Percentiles rank a stretch among this genome's conserved stretches.
Evolutionary conservation across 1,140 invertebrate genomes (phyloP).

Genomic region (Drosophila ercepeae): DNA sequence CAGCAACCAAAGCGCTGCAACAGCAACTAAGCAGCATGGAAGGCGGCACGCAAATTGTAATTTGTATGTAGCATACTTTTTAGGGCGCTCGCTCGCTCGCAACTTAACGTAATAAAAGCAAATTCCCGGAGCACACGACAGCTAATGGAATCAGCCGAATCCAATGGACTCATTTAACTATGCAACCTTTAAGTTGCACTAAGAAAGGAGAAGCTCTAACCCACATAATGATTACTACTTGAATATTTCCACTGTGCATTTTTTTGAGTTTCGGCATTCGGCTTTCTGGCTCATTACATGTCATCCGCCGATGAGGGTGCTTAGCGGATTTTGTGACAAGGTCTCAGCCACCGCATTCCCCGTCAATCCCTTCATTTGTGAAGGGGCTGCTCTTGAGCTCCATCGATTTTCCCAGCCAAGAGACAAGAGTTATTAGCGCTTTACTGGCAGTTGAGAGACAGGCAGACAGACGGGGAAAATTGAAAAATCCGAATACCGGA

Average conservation of each 20-base stretch:
- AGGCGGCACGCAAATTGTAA: constrained; percentile 46
- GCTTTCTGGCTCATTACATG: constrained; percentile 41
- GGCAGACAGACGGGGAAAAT: background rate
- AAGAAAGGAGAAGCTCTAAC: background rate
- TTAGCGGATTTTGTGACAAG: constrained; percentile 54
- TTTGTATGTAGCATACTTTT: constrained; percentile 55
- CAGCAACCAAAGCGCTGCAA: constrained; percentile 15
- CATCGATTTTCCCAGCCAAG: constrained; percentile 40
- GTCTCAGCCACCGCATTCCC: background rate
- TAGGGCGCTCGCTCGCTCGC: constrained; percentile 6
- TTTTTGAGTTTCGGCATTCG: constrained; percentile 3
- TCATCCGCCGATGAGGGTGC: constrained; percentile 27
- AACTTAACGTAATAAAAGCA: constrained; percentile 45
- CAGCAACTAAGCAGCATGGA: background rate
- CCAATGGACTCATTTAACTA: constrained; percentile 26
- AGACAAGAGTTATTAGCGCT: constrained; percentile 56
- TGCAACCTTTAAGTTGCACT: constrained; percentile 28
- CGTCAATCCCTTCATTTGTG: constrained; percentile 40
- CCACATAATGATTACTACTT: no score
- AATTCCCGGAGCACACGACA: background rate
- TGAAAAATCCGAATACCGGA: constrained; percentile 8
- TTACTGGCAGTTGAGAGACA: constrained; percentile 12
- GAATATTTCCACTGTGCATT: background rate
- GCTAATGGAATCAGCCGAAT: constrained; percentile 37
- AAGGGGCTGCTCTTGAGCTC: constrained; percentile 23